Percentiles rank a stretch among this genome's conserved stretches.
Conservation (phyloP, 2,113 vertebrate genomes). For the Puntigrus tetrazona region DNA sequence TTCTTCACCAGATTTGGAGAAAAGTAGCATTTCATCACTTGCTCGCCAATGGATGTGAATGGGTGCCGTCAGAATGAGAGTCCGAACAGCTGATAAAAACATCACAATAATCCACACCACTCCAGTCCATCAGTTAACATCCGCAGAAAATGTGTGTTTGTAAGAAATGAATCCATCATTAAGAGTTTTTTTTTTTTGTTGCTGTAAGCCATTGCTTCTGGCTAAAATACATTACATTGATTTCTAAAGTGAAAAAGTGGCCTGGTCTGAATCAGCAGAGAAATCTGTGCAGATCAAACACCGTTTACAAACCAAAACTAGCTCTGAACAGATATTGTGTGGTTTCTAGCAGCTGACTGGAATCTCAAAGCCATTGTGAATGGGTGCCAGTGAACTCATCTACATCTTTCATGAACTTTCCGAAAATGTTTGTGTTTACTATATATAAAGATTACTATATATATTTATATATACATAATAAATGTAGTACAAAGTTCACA, state of each 20-base stretch:
- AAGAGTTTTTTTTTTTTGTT: too few relatives aligned
- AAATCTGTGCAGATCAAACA: background rate
- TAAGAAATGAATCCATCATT: too few relatives aligned
- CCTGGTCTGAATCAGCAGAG: background rate
- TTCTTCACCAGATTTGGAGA: background rate
- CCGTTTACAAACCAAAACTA: background rate
- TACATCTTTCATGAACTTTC: too few relatives aligned
- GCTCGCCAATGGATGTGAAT: background rate
- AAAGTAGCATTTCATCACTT: background rate
- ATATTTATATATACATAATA: too few relatives aligned
- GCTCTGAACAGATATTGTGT: background rate
- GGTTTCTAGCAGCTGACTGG: background rate
- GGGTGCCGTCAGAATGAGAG: background rate
- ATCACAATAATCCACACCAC: too few relatives aligned
- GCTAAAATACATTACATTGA: background rate
- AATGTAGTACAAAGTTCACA: too few relatives aligned
- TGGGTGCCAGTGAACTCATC: too few relatives aligned
- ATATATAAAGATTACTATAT: too few relatives aligned
- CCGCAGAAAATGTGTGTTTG: too few relatives aligned
- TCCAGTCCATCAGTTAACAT: too few relatives aligned
- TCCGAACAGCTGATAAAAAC: background rate
- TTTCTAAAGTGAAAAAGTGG: background rate
- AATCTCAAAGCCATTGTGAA: background rate
- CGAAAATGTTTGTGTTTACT: too few relatives aligned
- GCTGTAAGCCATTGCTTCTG: background rate